phyloP scores from a whole-genome alignment of 1,140 invertebrate species.

The Meloidogyne floridensis region DNA sequence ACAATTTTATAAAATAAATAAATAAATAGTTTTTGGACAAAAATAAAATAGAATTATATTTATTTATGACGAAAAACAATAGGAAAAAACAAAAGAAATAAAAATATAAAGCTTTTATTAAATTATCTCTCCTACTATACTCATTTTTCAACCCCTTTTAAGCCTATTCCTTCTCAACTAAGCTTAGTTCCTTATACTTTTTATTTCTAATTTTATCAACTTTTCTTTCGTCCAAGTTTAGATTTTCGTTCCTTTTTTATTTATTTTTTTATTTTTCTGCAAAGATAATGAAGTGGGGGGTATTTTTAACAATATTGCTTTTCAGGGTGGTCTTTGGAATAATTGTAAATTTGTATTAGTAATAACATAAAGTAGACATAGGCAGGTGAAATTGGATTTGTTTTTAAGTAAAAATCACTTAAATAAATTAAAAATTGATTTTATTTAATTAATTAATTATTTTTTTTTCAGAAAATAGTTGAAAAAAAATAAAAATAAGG shows the following conservation, averaged over 20 bases:
- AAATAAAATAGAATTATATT: conserved; percentile 1
- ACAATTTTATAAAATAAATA: too few relatives aligned
- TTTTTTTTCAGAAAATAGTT: not conserved
- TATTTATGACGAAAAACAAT: not conserved
- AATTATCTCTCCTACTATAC: not conserved
- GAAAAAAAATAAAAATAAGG: too few relatives aligned
- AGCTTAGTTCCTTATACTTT: not conserved
- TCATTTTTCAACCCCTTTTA: not conserved
- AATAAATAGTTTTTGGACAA: conserved; percentile 19
- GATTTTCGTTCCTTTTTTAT: not conserved
- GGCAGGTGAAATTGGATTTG: not conserved
- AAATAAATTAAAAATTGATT: not conserved
- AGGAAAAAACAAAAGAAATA: not conserved
- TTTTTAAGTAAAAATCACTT: not conserved
- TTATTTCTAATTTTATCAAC: not conserved
- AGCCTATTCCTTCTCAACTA: not conserved
- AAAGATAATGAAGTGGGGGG: not conserved
- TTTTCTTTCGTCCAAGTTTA: not conserved
- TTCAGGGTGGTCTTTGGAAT: not conserved
- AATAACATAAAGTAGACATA: too few relatives aligned
- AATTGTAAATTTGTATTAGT: not conserved
- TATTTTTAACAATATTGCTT: not conserved
- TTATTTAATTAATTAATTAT: not conserved
- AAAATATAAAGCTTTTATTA: not conserved
- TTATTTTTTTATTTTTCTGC: not conserved